Base-by-base conservation (phyloP, 2,113 vertebrate species). In the Tricholaema leucomelas region DNA sequence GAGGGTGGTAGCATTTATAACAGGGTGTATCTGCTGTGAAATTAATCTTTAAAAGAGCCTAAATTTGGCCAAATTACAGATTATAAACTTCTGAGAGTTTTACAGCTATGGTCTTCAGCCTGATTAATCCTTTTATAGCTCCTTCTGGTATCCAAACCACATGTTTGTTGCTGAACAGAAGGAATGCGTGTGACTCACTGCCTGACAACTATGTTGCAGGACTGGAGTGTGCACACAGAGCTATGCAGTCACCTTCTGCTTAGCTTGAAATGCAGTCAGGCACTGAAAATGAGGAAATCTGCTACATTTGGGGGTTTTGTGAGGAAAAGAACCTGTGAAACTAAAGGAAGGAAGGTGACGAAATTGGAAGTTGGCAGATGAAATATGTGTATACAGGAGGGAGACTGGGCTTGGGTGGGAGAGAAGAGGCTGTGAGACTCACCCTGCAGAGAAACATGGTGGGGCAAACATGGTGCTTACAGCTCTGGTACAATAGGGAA, bases 301-400 rank as follows among this genome's bases (percentile, higher is more conserved):
- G n/a, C 0, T 2, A 9, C 12, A 0, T 4, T 76, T 66, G 30
- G 17, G 56, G 30, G 55, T 18, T 77, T 50, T 15, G 0, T 2
- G 1, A 7, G 36, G 33, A 28, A 75, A 83, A 88, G 30, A 27
- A 35, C 24, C 5, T n/a, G 8, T 46, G 52, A 67, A 64, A 48
- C 10, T 65, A 52, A 73, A 65, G 56, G 27, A 88, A 77, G 27
- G 15, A 64, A 8, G 63, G 15, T 40, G 16, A 78, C 75, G 13
- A 18, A 60, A 18, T 5, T 44, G 21, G 63, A 54, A 81, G 30
- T 1, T 61, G 42, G 35, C 42, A 48, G 38, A 13, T 56, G 15
- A 72, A 81, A 79, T 28, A 67, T 15, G 10, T 36, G 28, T 15
- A 11, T 42, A 8, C 11, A 67, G 58, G 27, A 67, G 12, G 48